A percentile compares a stretch with the other conserved stretches of the same genome.
Conservation (phyloP, 2,797 vertebrate species). For the Enteromius thamalakanensis region DNA sequence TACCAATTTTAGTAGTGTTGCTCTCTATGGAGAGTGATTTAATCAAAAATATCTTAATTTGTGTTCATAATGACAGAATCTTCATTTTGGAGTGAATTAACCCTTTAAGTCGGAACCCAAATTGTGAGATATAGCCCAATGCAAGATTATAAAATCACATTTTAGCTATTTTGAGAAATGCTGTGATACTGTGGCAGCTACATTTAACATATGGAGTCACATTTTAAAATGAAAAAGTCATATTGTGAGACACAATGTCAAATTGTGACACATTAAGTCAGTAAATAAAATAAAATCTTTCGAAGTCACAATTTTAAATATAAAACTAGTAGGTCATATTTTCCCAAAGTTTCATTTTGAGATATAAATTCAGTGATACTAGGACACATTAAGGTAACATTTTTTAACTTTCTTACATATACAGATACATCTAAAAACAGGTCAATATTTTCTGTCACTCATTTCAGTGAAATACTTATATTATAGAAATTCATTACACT, state of each 20-base stretch:
- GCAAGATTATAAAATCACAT: neutral
- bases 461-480: too few species aligned
- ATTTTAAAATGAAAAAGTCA: neutral
- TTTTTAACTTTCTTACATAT: too few species aligned
- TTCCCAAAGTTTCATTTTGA: neutral
- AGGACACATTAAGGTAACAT: neutral
- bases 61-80: too few species aligned
- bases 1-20: too few species aligned
- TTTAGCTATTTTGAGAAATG: neutral
- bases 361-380: neutral
- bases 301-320: neutral
- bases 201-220: neutral
- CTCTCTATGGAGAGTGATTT: too few species aligned
- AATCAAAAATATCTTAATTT: too few species aligned
- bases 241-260: neutral
- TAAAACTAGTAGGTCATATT: too few species aligned
- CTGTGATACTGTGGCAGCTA: neutral
- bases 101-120: neutral
- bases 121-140: neutral
- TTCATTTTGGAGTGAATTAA: too few species aligned
- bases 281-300: neutral
- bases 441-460: too few species aligned
- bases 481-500: too few species aligned
- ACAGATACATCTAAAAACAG: too few species aligned
- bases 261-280: neutral